Base-by-base conservation (phyloP, 2,797 vertebrate genomes). In the Premnoplex brunnescens region DNA sequence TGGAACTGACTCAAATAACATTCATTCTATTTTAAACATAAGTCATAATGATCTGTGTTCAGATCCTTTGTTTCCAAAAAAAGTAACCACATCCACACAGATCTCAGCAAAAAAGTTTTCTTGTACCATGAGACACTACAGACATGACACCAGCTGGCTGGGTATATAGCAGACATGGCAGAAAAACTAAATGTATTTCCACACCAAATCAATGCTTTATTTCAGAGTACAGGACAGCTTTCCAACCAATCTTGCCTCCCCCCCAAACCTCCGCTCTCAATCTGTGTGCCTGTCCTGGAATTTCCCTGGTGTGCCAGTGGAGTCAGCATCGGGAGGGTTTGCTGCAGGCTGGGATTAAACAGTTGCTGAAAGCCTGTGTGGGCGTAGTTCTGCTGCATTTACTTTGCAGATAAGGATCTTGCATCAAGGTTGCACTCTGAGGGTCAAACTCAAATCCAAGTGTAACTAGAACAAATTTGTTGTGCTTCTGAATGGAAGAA, bases 1-100 rank as follows among this genome's bases (percentile, higher is more conserved):
- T 94, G 79, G 68, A 93, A 95, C 51, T 67, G 32, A 76, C 41
- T 93, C 67, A 66, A 87, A 94, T 78, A 95, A 82, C 60, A 71
- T 83, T 96, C 49, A 27, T 94, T 96, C 95, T 93, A 86, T 96
- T 97, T 95, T 96, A 89, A 96, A 86, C 60, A 36, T 85, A 85
- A 93, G 27, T 48, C 85, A 74, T 72, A 84, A 92, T 43, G 60
- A 78, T 87, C 80, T n/a, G 7, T 66, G 41, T 67, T 90, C n/a
- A 78, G 43, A 64, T 60, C 59, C 51, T 49, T 91, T 91, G 23
- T 96, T 82, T 83, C 54, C n/a, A 81, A 58, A 49, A 87, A 82
- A 91, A 86, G 79, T 55, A 75, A 34, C 48, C 24, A 39, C 1
- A 20, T 55, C 39, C 43, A 39, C n/a, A 58, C 71, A 83, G 55